phyloP scores from a whole-genome alignment of 1,140 invertebrate genomes.

The Platyura marginata region DNA sequence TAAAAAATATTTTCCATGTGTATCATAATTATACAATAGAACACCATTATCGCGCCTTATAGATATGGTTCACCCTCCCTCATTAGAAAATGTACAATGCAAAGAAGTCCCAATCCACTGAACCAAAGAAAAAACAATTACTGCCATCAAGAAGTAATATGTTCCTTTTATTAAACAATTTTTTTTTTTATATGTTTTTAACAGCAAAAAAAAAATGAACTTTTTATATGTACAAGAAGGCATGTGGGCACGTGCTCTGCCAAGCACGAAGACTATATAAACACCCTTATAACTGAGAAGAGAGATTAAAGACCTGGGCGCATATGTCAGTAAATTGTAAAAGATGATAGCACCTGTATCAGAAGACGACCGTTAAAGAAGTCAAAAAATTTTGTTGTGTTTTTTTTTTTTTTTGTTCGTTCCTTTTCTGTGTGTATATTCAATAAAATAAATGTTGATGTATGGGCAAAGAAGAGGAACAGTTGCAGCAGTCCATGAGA shows the following conservation, averaged over 20 bases:
- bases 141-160: neutral
- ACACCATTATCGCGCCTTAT: too few relatives aligned
- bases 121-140: neutral
- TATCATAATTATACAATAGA: too few relatives aligned
- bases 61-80: too few relatives aligned
- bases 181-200: neutral
- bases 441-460: too few relatives aligned
- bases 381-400: too few relatives aligned
- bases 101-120: neutral
- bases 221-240: neutral
- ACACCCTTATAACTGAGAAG: neutral
- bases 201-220: neutral
- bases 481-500: too few relatives aligned
- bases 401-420: too few relatives aligned
- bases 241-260: constrained; percentile 1
- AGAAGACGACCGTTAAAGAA: neutral
- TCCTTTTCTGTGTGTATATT: too few relatives aligned
- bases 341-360: neutral
- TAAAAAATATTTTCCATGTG: too few relatives aligned
- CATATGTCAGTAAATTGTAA: neutral
- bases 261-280: neutral
- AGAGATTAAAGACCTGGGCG: neutral
- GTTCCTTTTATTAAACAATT: neutral
- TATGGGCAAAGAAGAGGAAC: too few relatives aligned
- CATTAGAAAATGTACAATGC: too few relatives aligned